These are phyloP conservation scores for Heliconius erato DNA, from an alignment of 2,888 invertebrate genomes.

Conservation along the genomic window DNA sequence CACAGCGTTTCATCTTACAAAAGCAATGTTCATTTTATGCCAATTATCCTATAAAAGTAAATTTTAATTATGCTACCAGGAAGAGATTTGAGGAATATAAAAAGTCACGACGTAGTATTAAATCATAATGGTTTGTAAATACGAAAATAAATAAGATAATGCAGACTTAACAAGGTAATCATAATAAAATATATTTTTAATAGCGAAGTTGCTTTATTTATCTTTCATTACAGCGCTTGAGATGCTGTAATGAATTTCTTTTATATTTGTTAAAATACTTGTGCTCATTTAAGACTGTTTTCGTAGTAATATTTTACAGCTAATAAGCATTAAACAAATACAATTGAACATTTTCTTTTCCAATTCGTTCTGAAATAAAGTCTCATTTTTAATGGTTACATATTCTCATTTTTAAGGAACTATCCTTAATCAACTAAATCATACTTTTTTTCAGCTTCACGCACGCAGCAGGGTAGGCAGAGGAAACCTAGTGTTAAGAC, in stretches of 20 bases:
- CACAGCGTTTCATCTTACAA: not conserved
- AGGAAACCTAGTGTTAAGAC: too few relatives aligned
- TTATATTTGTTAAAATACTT: not conserved
- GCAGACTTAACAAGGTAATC: constrained; percentile 3
- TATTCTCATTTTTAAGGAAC: too few relatives aligned
- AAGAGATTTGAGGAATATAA: constrained; percentile 1
- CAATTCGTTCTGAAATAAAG: too few relatives aligned
- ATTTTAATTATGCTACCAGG: constrained; percentile 10
- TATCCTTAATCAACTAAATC: too few relatives aligned
- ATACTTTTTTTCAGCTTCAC: too few relatives aligned
- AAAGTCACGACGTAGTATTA: not conserved
- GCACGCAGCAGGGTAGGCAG: too few relatives aligned
- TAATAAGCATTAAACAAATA: too few relatives aligned
- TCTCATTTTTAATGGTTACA: too few relatives aligned
- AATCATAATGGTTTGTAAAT: constrained; percentile 14
- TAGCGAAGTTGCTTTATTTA: not conserved
- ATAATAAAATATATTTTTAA: constrained; percentile 7
- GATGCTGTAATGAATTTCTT: not conserved
- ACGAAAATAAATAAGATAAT: not conserved
- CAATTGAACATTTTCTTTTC: too few relatives aligned
- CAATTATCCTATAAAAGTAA: constrained; percentile 2
- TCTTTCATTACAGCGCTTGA: not conserved
- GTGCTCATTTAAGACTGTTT: not conserved
- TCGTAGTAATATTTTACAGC: too few relatives aligned
- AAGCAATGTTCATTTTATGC: not conserved